phyloP scores from a whole-genome alignment of 2,113 vertebrate species.

The Bubalus kerabau region DNA sequence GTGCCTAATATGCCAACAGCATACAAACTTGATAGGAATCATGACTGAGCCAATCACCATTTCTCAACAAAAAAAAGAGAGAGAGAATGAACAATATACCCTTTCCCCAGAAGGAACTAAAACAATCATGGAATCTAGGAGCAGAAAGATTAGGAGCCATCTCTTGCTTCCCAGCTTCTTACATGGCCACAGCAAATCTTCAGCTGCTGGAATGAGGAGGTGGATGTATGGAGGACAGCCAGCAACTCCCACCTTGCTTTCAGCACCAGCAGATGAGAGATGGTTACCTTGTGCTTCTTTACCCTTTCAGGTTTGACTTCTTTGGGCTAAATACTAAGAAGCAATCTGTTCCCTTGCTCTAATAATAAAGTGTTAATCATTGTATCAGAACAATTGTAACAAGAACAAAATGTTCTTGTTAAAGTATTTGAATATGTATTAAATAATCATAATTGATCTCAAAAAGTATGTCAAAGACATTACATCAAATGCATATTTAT shows the following conservation, averaged over 20 bases:
- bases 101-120: slow-evolving; percentile 61
- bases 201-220: neutral
- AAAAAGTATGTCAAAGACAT: slow-evolving; percentile 77
- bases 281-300: slow-evolving; percentile 6
- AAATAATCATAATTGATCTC: slow-evolving; percentile 70
- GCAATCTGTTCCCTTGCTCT: slow-evolving; percentile 73
- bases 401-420: slow-evolving; percentile 76
- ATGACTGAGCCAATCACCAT: slow-evolving; percentile 58
- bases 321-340: slow-evolving; percentile 62
- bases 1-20: slow-evolving; percentile 82
- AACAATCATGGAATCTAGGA: slow-evolving; percentile 37
- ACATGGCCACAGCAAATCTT: neutral
- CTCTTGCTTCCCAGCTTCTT: slow-evolving; percentile 5
- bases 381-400: slow-evolving; percentile 72
- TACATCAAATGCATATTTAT: slow-evolving; percentile 60
- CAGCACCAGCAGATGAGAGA: slow-evolving; percentile 33
- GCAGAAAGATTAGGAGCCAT: slow-evolving; percentile 33
- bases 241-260: slow-evolving; percentile 31
- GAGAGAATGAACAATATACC: neutral
- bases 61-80: slow-evolving; percentile 32
- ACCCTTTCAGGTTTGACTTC: slow-evolving; percentile 40
- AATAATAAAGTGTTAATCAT: slow-evolving; percentile 70
- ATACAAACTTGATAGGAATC: slow-evolving; percentile 72
- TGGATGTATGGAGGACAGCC: slow-evolving; percentile 1
- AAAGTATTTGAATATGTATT: slow-evolving; percentile 66